phyloP scores from a whole-genome alignment of 2,797 vertebrate genomes.

The Hemitrygon akajei region DNA sequence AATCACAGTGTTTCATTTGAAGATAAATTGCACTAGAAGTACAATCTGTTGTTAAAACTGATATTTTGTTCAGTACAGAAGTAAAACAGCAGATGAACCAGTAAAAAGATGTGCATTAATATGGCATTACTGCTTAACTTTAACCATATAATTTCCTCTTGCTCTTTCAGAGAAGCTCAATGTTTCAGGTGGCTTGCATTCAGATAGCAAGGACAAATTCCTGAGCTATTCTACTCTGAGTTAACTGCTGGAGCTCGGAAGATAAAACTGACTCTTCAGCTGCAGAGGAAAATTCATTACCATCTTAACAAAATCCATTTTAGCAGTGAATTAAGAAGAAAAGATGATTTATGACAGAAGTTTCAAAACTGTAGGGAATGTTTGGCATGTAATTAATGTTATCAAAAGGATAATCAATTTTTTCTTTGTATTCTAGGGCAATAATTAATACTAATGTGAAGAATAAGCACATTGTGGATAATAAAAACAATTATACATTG shows the following conservation, averaged over 20 bases:
- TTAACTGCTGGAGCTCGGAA: not conserved
- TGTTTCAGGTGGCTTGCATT: not conserved
- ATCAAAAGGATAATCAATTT: not conserved
- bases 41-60: not conserved
- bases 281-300: not conserved
- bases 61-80: not conserved
- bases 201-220: not conserved
- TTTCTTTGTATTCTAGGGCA: not conserved
- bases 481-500: not conserved
- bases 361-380: not conserved
- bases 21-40: not conserved
- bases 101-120: not conserved
- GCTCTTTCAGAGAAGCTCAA: not conserved
- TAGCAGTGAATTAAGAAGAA: not conserved
- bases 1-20: not conserved
- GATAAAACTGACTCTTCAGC: not conserved
- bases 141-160: not conserved
- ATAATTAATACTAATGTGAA: not conserved
- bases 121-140: too few species aligned
- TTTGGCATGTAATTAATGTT: not conserved
- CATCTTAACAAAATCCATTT: not conserved
- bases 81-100: not conserved
- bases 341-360: not conserved
- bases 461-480: not conserved
- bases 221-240: conserved; percentile 19